Evolutionary conservation across 2,888 invertebrate genomes (phyloP), one percentile per base, ranked within the genome.

Genomic region (Thymelicus sylvestris): DNA sequence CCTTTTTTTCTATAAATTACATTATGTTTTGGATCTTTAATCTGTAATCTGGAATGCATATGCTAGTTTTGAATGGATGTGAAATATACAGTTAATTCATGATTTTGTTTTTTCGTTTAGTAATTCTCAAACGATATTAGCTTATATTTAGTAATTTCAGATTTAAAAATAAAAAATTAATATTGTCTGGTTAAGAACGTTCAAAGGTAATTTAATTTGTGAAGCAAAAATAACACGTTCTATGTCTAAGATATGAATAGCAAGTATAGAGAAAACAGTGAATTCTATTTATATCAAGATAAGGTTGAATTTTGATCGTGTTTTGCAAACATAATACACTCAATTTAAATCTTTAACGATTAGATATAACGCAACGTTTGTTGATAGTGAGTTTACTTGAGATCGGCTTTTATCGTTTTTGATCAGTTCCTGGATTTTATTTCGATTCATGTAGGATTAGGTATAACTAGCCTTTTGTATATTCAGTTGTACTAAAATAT

Each of bases 361-460:
- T 55, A 55, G 55, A 60, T 60, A 60, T 5, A 55, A 55, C 24
- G 24, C 55, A 3, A 12, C 4, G 55, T 55, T 24, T 55, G 24
- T 41, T 61, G 61, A 55, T 61, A 41, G 41, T 60, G 39, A 60
- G 24, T n/a, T 59, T 60, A 39, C n/a, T 60, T 60, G 39, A 7
- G 44, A 62, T 10, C 13, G 44, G 15, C 44, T 38, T 52, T 41
- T n/a, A 39, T 38, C 15, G 39, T 12, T 44, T 44, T 44, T 38
- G 61, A 61, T 12, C 31, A 38, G 6, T 52, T 19, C 52, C 52
- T 52, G 19, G 52, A 52, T 52, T 52, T 52, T 1, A 7, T 5
- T 52, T 52, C 50, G 10, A 44, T 12, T 10, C 44, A 44, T 12
- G 44, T 8, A 44, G 31, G 31, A 5, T 31, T 5, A 31, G 24